phyloP scores from a whole-genome alignment of 2,888 invertebrate genomes.

The Caenorhabditis sp. region DNA sequence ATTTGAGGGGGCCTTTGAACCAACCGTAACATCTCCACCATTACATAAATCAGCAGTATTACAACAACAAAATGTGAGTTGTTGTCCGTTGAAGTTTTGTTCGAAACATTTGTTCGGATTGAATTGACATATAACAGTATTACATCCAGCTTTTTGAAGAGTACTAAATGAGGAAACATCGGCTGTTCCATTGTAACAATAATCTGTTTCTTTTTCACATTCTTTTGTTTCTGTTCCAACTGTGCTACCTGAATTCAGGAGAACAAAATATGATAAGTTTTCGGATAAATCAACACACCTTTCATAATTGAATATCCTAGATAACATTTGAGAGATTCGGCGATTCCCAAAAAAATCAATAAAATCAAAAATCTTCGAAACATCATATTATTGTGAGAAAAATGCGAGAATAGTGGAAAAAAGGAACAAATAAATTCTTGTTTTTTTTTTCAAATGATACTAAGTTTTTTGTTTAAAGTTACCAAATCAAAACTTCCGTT shows the following conservation, averaged over 20 bases:
- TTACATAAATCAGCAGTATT: constrained; percentile 45
- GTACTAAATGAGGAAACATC: constrained; percentile 37
- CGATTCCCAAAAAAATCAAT: not conserved
- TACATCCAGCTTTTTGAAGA: constrained; percentile 52
- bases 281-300: constrained; percentile 19
- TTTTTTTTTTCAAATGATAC: not conserved
- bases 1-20: not conserved
- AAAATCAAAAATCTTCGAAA: not conserved
- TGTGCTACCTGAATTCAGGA: constrained; percentile 35
- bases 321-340: constrained; percentile 34
- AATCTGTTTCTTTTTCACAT: constrained; percentile 47
- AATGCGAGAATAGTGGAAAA: not conserved
- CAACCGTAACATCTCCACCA: constrained; percentile 41
- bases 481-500: not conserved
- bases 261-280: not conserved
- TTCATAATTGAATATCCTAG: constrained; percentile 52
- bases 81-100: constrained; percentile 32
- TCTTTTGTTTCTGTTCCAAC: constrained; percentile 48
- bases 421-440: too few species aligned
- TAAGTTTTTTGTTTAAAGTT: not conserved
- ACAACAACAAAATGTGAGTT: constrained; percentile 50
- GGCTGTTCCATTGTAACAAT: constrained; percentile 48
- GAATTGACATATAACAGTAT: constrained; percentile 46
- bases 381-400: not conserved
- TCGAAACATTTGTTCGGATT: constrained; percentile 47